Evolutionary conservation across 2,797 vertebrate species (phyloP), one percentile per base, ranked within the genome.

Genomic region (Nothura maculosa): DNA sequence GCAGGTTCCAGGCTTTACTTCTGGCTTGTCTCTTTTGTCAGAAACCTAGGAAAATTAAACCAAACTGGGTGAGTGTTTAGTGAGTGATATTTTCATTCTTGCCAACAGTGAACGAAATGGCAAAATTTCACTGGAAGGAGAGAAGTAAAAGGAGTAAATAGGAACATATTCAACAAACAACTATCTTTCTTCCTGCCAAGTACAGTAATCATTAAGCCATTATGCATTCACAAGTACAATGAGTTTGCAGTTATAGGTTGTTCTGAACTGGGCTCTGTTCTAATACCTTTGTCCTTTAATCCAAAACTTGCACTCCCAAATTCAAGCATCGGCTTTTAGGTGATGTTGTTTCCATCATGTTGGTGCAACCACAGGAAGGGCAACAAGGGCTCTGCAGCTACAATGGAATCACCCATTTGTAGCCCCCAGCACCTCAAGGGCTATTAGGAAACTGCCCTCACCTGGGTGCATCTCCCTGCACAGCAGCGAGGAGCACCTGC

Each of bases 1-100:
- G 76, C 28, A 58, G 22, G 20, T 42, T 88, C 47, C 38, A 78
- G 66, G 36, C 84, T 87, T 62, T 38, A 83, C 42, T 91, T 87
- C 70, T 73, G 55, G 4, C 40, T 89, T 42, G 50, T 3, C 36
- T 89, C 55, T 87, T 16, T 34, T 79, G 25, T 91, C 60, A 86
- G 34, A 92, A 84, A 88, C 19, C 43, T 69, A 61, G 24, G 77
- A 78, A 94, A 88, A 88, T 87, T 19, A 92, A 93, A 85, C 15
- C 42, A 84, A 81, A 90, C 15, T 21, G 3, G 8, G 38, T 87
- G 67, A 88, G 36, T 62, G 62, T 32, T 91, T n/a, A 61, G 24
- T 61, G 58, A 83, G 74, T 13, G n/a, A 77, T 62, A 66, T 34
- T 80, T 89, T 87, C 36, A 82, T 70, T 52, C 76, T 80, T 70